Evolutionary conservation across 2,888 invertebrate species (phyloP).

Genomic region (Ochropleura leucogaster): DNA sequence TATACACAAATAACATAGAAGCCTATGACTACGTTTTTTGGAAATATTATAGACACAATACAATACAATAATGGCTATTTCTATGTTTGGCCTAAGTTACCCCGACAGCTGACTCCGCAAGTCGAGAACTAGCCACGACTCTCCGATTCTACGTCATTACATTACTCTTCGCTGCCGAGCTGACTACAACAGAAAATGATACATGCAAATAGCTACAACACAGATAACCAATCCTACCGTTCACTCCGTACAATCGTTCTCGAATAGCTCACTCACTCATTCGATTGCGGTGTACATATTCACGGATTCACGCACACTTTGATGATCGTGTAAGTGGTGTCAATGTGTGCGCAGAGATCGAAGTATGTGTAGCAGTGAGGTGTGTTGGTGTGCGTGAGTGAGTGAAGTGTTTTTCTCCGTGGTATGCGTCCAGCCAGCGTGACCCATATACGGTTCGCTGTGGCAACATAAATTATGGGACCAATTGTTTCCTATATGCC

Average conservation of each 20-base stretch:
- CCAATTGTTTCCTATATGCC: slow-evolving; percentile 85
- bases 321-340: neutral
- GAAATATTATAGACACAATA: neutral
- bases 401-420: slow-evolving; percentile 53
- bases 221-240: slow-evolving; percentile 57
- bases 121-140: slow-evolving; percentile 32
- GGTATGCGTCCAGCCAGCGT: slow-evolving; percentile 60
- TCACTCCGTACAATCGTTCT: slow-evolving; percentile 49
- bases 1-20: neutral
- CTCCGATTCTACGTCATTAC: slow-evolving; percentile 49
- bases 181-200: slow-evolving; percentile 81
- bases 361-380: neutral
- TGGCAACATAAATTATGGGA: slow-evolving; percentile 82
- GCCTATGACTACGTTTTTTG: too few species aligned
- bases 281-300: slow-evolving; percentile 24
- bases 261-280: slow-evolving; percentile 57
- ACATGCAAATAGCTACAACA: slow-evolving; percentile 75
- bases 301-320: neutral
- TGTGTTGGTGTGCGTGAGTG: slow-evolving; percentile 52
- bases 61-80: slow-evolving; percentile 15
- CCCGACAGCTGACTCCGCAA: slow-evolving; percentile 45
- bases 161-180: slow-evolving; percentile 60
- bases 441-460: slow-evolving; percentile 75
- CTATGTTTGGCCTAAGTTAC: slow-evolving; percentile 22
- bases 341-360: slow-evolving; percentile 22